Percentiles rank a stretch among this genome's conserved stretches.
phyloP scores from a whole-genome alignment of 2,113 vertebrate genomes.

The Tinamus guttatus region DNA sequence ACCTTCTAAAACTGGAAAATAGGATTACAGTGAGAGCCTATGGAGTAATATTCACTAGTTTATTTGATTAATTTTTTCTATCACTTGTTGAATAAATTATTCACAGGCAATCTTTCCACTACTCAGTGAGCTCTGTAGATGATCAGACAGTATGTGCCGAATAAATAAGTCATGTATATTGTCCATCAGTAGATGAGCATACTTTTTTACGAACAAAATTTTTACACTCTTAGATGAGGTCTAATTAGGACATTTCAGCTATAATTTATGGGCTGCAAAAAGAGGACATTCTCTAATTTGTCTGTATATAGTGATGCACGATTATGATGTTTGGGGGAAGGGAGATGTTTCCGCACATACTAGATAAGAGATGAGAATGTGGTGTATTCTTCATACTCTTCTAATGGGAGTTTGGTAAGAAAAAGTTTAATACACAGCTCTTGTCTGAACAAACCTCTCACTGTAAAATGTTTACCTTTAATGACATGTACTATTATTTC shows the following conservation, averaged over 20 bases:
- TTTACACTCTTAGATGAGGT: neutral
- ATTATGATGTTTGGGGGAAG: neutral
- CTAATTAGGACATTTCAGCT: slow-evolving; percentile 7
- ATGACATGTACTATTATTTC: slow-evolving; percentile 85
- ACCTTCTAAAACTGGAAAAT: neutral
- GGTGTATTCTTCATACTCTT: slow-evolving; percentile 34
- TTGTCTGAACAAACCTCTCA: slow-evolving; percentile 79
- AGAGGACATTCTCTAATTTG: neutral
- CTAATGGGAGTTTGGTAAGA: slow-evolving; percentile 74
- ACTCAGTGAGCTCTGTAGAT: neutral
- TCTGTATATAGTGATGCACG: neutral
- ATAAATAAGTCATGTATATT: neutral
- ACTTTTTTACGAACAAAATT: neutral
- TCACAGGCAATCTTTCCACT: neutral
- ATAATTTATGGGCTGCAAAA: neutral
- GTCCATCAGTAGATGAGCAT: neutral
- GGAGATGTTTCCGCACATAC: neutral
- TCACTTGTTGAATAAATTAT: neutral
- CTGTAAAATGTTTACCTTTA: slow-evolving; percentile 85
- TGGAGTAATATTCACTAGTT: neutral
- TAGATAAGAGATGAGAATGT: neutral
- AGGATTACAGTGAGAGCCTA: neutral
- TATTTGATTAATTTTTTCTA: neutral
- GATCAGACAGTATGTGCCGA: neutral
- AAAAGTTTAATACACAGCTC: slow-evolving; percentile 78